Evolutionary conservation across 2,888 invertebrate species (phyloP).

Genomic region (Masnerella sp.): DNA sequence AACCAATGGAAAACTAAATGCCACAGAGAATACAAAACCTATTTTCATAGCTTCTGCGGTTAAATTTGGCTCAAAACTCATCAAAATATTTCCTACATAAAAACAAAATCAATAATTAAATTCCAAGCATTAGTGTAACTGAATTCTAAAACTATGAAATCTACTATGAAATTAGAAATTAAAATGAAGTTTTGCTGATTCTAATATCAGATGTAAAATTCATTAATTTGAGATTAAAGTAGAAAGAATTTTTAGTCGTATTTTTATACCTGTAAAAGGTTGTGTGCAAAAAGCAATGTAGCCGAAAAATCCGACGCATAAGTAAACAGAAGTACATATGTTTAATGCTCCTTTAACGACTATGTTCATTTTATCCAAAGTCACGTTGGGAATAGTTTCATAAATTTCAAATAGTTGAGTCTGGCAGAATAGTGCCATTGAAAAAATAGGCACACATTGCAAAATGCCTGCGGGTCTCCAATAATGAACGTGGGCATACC

Average conservation of each 20-base stretch:
- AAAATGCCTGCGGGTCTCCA: slow-evolving; percentile 93
- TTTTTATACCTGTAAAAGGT: slow-evolving; percentile 86
- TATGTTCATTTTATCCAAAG: slow-evolving; percentile 91
- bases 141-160: too few relatives aligned
- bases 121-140: too few relatives aligned
- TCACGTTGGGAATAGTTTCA: slow-evolving; percentile 91
- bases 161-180: too few relatives aligned
- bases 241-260: too few relatives aligned
- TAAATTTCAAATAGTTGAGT: slow-evolving; percentile 97
- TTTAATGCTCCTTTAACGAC: slow-evolving; percentile 93
- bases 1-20: slow-evolving; percentile 97
- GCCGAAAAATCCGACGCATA: slow-evolving; percentile 95
- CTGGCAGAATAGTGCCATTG: slow-evolving; percentile 98
- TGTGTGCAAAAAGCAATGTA: slow-evolving; percentile 92
- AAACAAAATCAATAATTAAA: slow-evolving; percentile 14
- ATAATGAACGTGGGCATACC: slow-evolving; percentile 85
- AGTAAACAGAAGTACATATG: slow-evolving; percentile 93
- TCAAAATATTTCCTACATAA: slow-evolving; percentile 90
- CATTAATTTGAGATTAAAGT: too few relatives aligned
- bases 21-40: slow-evolving; percentile 95
- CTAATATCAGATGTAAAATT: too few relatives aligned
- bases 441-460: slow-evolving; percentile 96
- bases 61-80: slow-evolving; percentile 89
- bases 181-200: too few relatives aligned
- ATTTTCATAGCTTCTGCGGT: slow-evolving; percentile 94